Conservation (phyloP, 2,888 invertebrate genomes). For the Dasysyrphus albostriatus region DNA sequence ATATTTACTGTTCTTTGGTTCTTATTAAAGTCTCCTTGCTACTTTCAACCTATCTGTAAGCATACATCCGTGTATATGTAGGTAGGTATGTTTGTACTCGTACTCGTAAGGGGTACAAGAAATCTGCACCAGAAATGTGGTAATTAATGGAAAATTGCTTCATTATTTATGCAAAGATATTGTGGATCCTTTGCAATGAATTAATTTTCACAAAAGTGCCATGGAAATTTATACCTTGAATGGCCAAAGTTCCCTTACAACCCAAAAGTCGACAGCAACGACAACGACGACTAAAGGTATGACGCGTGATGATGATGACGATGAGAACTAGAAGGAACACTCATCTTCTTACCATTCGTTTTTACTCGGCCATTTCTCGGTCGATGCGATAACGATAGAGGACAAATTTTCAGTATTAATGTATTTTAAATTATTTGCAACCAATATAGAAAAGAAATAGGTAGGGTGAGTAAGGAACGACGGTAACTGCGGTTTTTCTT, state of each 20-base stretch:
- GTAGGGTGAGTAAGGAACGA: not conserved
- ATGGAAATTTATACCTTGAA: constrained; percentile 56
- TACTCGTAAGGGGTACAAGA: constrained; percentile 9
- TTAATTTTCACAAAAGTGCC: constrained; percentile 72
- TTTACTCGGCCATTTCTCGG: constrained; percentile 5
- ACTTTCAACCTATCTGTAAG: not conserved
- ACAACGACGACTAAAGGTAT: not conserved
- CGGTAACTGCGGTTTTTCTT: constrained; percentile 40
- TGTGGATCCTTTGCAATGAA: constrained; percentile 75
- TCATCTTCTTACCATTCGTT: constrained; percentile 4
- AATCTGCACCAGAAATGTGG: constrained; percentile 75
- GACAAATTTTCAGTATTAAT: constrained; percentile 41
- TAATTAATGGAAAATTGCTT: constrained; percentile 77
- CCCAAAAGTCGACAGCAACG: not conserved
- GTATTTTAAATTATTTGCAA: constrained; percentile 60
- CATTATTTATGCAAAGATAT: constrained; percentile 76
- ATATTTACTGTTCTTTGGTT: constrained; percentile 29
- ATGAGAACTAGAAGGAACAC: not conserved
- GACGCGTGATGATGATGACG: not conserved
- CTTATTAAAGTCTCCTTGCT: constrained; percentile 36
- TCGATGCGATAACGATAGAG: constrained; percentile 38
- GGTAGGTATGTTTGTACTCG: no score
- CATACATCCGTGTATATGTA: not conserved
- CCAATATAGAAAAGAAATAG: constrained; percentile 4
- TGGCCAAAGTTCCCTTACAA: constrained; percentile 54